These are phyloP conservation scores for Corvus hawaiiensis DNA, from an alignment of 2,113 vertebrate species.

Conservation along the genomic window DNA sequence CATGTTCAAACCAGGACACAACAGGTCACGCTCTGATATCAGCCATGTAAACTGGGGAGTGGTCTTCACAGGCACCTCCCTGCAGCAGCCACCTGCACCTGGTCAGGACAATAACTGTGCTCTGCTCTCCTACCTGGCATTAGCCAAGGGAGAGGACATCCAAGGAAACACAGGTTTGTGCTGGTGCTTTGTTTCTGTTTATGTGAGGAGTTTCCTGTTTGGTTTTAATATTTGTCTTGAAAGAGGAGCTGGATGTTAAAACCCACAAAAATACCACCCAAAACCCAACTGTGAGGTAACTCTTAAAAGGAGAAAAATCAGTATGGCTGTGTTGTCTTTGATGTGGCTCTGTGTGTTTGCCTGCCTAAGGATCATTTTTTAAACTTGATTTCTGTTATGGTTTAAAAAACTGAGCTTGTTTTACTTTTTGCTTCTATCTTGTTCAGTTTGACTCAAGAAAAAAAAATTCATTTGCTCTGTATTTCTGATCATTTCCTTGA, in stretches of 20 bases:
- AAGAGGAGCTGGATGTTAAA: neutral
- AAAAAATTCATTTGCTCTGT: neutral
- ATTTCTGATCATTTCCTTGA: neutral
- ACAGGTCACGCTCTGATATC: conserved; percentile 86
- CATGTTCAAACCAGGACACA: conserved; percentile 87
- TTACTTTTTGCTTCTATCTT: neutral
- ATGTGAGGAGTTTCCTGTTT: neutral
- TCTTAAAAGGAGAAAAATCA: neutral
- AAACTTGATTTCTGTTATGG: neutral
- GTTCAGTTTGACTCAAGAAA: neutral
- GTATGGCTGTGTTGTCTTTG: neutral
- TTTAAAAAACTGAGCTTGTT: neutral
- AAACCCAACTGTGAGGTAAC: neutral
- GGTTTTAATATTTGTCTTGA: neutral
- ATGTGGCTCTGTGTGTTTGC: neutral
- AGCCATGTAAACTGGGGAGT: conserved; percentile 72
- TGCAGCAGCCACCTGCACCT: conserved; percentile 22
- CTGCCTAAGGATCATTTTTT: neutral
- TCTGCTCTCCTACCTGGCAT: conserved; percentile 70
- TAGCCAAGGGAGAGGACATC: conserved; percentile 78
- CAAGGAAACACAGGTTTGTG: conserved; percentile 86
- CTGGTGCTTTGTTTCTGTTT: neutral
- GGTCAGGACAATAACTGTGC: conserved; percentile 48
- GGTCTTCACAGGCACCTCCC: conserved; percentile 54
- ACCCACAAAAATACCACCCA: neutral